phyloP scores from a whole-genome alignment of 1,140 invertebrate genomes.

The Palaemon carinicauda region DNA sequence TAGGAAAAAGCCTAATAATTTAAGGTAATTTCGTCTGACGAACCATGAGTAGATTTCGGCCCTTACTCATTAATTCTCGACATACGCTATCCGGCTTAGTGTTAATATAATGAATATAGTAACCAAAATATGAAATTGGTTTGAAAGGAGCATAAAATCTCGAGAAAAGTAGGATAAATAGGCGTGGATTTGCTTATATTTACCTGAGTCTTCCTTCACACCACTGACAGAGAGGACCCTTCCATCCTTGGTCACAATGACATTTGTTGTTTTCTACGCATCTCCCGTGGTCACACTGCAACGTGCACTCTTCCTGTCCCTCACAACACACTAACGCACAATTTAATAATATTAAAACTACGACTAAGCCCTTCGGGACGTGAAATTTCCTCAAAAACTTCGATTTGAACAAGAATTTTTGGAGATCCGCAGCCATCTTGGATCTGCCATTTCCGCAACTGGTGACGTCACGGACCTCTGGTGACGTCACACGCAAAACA shows the following conservation, averaged over 20 bases:
- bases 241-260: slow-evolving; percentile 44
- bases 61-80: no score
- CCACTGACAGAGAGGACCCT: slow-evolving; percentile 45
- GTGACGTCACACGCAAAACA: slow-evolving; percentile 52
- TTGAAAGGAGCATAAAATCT: no score
- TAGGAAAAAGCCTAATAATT: no score
- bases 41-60: no score
- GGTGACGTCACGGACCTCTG: slow-evolving; percentile 49
- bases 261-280: slow-evolving; percentile 40
- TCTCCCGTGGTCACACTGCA: slow-evolving; percentile 31
- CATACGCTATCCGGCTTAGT: no score
- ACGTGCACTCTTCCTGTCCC: slow-evolving; percentile 49
- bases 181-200: not conserved
- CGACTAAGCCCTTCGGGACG: not conserved
- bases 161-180: not conserved
- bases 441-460: slow-evolving; percentile 49
- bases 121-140: no score
- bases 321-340: slow-evolving; percentile 20
- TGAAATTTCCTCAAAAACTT: slow-evolving; percentile 54
- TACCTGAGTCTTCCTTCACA: slow-evolving; percentile 46
- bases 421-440: slow-evolving; percentile 53
- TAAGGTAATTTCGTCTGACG: no score
- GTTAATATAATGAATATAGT: not conserved
- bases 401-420: slow-evolving; percentile 51
- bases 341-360: slow-evolving; percentile 38